Evolutionary conservation across 30 jellyfish, hydroid and myxozoan genomes (phyloP), one percentile per base, ranked within the genome.

Genomic region (Aurelia sp.): DNA sequence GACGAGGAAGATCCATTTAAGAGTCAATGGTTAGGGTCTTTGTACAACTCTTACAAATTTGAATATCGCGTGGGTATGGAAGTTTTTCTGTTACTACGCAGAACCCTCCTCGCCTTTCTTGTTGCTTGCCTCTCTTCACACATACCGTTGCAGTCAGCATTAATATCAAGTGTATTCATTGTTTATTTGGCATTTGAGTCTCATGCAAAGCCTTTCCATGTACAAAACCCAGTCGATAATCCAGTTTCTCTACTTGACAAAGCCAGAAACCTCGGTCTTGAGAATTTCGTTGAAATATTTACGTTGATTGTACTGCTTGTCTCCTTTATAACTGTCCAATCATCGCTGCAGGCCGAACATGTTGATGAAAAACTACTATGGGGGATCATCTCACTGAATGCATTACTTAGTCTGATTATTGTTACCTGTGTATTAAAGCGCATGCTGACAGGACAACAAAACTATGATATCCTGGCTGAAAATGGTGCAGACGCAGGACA

Each of bases 1-100:
- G 53, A 13, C 16, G 82, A 76, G 10, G 90, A 73, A 23, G 40
- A 77, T 40, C 76, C 41, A 55, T 16, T 48, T 11, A 87, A 81
- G 16, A 10, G 48, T 18, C 41, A 50, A 7, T 87, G 96, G 96
- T 74, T 87, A 4, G 96, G 96, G 30, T 72, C 96, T 13, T 71
- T 87, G 66, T 87, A 10, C 44, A 30, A n/a, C 59, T 72, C 89
- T 11, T 87, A 87, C 60, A 74, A 71, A 47, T 66, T 70, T 10
- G 76, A 84, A 22, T 66, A 84, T 51, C 93, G 87, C 1, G 79
- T 72, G 9, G 30, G 58, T 57, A 71, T 84, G 93, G 93, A 84
- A 76, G 59, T 84, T 17, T 4, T 73, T 44, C 62, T 84, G 75
- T 48, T 84, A 82, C 31, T 84, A 44, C 93, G 93, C 50, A 76